Percentiles rank a stretch among this genome's conserved stretches.
These are phyloP conservation scores for Jaculus jaculus DNA, from an alignment of 2,113 vertebrate species.

Conservation along the genomic window DNA sequence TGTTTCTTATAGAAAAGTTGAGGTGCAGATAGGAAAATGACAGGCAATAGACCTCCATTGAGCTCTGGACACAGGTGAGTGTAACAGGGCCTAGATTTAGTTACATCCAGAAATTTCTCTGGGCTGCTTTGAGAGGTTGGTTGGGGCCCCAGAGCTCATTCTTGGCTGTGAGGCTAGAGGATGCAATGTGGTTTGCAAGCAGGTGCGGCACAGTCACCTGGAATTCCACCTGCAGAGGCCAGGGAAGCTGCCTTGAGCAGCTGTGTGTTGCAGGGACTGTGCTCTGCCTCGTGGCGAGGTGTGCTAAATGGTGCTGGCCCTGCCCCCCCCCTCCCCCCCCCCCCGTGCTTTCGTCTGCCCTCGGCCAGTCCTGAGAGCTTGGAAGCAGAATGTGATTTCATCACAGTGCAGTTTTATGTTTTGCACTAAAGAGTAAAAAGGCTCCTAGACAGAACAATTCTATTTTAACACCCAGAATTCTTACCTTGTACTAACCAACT, in stretches of 20 bases:
- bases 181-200: rapidly evolving
- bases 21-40: background rate
- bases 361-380: background rate
- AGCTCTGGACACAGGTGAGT: background rate
- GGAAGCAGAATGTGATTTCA: background rate
- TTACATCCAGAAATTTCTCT: background rate
- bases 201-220: too few species aligned
- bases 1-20: background rate
- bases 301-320: background rate
- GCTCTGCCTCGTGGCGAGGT: rapidly evolving
- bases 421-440: background rate
- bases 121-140: background rate
- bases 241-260: background rate
- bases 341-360: rapidly evolving
- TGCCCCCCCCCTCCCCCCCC: background rate
- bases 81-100: background rate
- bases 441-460: conserved; percentile 29
- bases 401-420: background rate
- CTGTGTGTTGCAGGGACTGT: rapidly evolving
- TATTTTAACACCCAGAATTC: background rate
- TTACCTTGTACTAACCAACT: background rate
- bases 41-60: background rate
- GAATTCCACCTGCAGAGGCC: background rate
- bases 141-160: background rate
- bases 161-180: background rate